These are phyloP conservation scores for Neostethus bicornis DNA, from an alignment of 2,797 vertebrate species.

Conservation along the genomic window DNA sequence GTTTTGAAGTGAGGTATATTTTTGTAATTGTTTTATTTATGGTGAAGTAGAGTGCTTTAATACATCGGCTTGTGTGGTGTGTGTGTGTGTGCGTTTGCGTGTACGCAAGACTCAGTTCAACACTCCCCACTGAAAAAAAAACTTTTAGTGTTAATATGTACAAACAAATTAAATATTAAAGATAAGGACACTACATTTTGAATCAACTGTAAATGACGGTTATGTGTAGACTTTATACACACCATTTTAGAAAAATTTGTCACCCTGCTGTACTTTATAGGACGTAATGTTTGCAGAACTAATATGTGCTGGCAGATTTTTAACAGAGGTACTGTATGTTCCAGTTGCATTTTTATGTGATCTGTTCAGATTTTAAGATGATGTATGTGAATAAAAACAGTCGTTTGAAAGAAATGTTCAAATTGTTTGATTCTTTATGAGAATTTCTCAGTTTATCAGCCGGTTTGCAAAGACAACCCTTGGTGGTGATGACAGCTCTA, in stretches of 20 bases:
- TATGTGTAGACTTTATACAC: conserved; percentile 55
- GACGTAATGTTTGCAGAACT: conserved; percentile 68
- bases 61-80: conserved; percentile 41
- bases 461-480: neutral
- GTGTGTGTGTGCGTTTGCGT: conserved; percentile 32
- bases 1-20: conserved; percentile 78
- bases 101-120: conserved; percentile 40
- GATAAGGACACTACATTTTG: conserved; percentile 43
- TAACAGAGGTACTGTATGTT: conserved; percentile 59
- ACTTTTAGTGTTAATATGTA: conserved; percentile 71
- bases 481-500: neutral
- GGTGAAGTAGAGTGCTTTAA: conserved; percentile 70
- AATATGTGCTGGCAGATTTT: conserved; percentile 58
- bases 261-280: conserved; percentile 53
- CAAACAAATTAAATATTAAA: conserved; percentile 31
- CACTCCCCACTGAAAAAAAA: conserved; percentile 45
- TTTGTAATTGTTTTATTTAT: conserved; percentile 81
- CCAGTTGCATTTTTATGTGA: conserved; percentile 57
- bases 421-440: neutral
- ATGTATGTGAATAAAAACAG: conserved; percentile 69
- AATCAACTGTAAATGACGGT: conserved; percentile 71
- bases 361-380: conserved; percentile 66
- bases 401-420: conserved; percentile 7
- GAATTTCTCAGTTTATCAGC: no score
- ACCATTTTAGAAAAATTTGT: conserved; percentile 57